Conservation (phyloP, 2,113 vertebrate species). For the Nesogale talazaci region DNA sequence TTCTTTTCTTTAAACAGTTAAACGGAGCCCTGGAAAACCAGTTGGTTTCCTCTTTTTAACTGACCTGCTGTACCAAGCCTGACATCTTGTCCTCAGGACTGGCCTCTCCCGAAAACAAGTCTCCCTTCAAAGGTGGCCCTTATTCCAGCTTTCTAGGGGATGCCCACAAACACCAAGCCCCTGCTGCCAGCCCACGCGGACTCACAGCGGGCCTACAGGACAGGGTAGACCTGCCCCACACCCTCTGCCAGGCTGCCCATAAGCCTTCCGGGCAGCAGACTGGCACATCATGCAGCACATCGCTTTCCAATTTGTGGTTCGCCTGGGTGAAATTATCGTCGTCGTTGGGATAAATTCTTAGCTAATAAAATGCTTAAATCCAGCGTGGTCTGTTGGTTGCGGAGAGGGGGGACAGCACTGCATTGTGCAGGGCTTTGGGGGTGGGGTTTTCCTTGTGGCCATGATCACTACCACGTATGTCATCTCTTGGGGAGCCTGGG, state of each 20-base stretch:
- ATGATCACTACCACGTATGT: neutral
- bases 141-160: neutral
- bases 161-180: neutral
- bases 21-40: too few relatives aligned
- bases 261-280: neutral
- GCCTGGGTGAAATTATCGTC: neutral
- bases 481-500: too few relatives aligned
- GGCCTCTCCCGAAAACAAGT: too few relatives aligned
- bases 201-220: neutral
- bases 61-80: too few relatives aligned
- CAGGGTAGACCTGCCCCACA: neutral
- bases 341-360: neutral
- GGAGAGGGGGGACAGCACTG: neutral
- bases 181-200: neutral
- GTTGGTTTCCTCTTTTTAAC: too few relatives aligned
- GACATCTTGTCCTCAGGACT: too few relatives aligned
- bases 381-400: neutral
- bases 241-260: neutral
- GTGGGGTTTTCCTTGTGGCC: neutral
- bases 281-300: neutral
- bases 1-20: too few relatives aligned
- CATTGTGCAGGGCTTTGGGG: neutral
- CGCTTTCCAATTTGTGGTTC: neutral
- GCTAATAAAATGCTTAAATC: neutral
- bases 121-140: too few relatives aligned